Conservation (phyloP, 2,888 invertebrate species). For the Eurois occulta region DNA sequence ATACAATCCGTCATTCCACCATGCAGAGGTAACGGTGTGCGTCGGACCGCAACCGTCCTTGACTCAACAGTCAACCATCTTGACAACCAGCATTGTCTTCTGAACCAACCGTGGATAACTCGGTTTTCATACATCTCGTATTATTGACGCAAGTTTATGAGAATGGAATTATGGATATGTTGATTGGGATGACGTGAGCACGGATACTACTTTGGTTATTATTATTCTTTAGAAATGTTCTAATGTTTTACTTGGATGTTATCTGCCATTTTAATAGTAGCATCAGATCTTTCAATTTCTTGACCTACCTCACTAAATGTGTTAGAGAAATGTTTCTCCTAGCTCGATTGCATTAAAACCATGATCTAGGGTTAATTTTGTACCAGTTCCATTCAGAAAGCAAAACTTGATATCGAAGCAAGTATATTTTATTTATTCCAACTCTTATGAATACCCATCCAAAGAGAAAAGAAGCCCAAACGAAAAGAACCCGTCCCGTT, state of each 20-base stretch:
- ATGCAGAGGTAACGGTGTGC: constrained; percentile 64
- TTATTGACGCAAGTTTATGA: constrained; percentile 6
- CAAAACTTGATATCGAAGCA: constrained; percentile 22
- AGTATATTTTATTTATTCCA: constrained; percentile 7
- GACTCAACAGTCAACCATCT: constrained; percentile 55
- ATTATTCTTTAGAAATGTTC: background rate
- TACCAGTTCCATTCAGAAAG: constrained; percentile 18
- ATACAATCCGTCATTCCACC: constrained; percentile 46
- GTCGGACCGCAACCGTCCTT: constrained; percentile 68
- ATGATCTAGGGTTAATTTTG: background rate
- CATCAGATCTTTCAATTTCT: background rate
- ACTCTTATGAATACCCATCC: constrained; percentile 4
- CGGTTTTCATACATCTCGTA: constrained; percentile 14
- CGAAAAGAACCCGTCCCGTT: constrained; percentile 20
- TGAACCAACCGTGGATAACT: constrained; percentile 43
- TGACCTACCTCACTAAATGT: background rate
- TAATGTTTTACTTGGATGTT: background rate
- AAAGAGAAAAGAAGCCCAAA: constrained; percentile 17
- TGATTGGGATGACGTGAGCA: background rate
- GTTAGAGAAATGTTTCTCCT: background rate
- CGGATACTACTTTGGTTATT: background rate
- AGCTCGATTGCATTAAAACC: background rate
- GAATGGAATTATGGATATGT: constrained; percentile 11
- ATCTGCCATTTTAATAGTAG: background rate
- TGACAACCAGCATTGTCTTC: constrained; percentile 58